These are phyloP conservation scores for Dolichopus griseipennis DNA, from an alignment of 2,888 invertebrate genomes.

Conservation along the genomic window DNA sequence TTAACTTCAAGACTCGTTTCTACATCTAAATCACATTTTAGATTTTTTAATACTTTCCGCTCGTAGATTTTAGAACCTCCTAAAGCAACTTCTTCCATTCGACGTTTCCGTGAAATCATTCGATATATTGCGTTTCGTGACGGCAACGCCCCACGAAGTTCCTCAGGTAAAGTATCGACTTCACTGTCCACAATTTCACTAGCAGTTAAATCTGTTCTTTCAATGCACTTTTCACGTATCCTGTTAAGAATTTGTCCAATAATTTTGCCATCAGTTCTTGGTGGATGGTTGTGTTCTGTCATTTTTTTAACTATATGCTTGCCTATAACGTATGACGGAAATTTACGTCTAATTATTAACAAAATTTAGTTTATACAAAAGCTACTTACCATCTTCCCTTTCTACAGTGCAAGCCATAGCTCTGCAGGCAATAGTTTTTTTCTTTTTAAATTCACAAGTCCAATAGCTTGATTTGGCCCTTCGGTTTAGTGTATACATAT, in stretches of 20 bases:
- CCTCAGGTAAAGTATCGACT: neutral
- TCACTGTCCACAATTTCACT: neutral
- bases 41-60: neutral
- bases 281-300: neutral
- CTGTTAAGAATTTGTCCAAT: neutral
- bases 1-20: neutral
- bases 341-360: neutral
- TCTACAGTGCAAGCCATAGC: neutral
- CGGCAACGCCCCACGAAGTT: neutral
- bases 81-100: neutral
- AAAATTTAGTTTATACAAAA: too few species aligned
- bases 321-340: neutral
- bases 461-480: neutral
- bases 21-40: conserved; percentile 2
- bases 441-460: neutral
- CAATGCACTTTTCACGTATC: neutral
- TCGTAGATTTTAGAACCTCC: neutral
- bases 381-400: neutral
- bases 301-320: neutral
- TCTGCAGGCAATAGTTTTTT: neutral
- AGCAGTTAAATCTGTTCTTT: neutral
- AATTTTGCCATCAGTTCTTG: neutral
- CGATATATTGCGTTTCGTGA: neutral
- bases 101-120: neutral
- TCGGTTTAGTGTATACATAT: neutral